phyloP scores from a whole-genome alignment of 2,888 invertebrate genomes.

The Oxyscelio sp. region DNA sequence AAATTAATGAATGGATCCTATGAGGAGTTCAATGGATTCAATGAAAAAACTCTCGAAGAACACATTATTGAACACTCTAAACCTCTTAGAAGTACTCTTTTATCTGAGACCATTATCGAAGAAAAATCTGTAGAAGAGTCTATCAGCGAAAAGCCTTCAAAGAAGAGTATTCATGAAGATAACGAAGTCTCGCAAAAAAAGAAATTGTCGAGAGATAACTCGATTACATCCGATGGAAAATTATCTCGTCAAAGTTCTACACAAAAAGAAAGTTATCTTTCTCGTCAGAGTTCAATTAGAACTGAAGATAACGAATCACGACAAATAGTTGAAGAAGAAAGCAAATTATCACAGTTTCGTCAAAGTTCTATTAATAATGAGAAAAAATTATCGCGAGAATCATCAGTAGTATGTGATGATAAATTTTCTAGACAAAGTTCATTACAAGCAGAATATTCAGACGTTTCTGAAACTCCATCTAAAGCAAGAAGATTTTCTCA shows the following conservation, averaged over 20 bases:
- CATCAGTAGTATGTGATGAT: conserved; percentile 40
- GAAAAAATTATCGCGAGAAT: conserved; percentile 30
- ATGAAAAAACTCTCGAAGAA: conserved; percentile 76
- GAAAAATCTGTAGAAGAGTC: conserved; percentile 90
- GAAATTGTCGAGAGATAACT: conserved; percentile 42
- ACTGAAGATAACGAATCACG: conserved; percentile 27
- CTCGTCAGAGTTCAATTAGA: conserved; percentile 63
- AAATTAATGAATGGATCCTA: conserved; percentile 78
- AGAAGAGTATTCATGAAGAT: conserved; percentile 14
- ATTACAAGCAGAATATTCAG: conserved; percentile 39
- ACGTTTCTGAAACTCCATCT: conserved; percentile 31
- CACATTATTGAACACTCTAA: conserved; percentile 77
- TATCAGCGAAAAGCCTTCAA: conserved; percentile 85
- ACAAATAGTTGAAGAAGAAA: conserved; percentile 55
- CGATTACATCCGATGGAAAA: conserved; percentile 25
- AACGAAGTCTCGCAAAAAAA: background rate
- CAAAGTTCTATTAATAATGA: conserved; percentile 53
- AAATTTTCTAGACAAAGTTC: conserved; percentile 69
- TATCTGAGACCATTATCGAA: conserved; percentile 86
- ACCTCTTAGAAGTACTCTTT: conserved; percentile 77
- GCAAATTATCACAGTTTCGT: conserved; percentile 54
- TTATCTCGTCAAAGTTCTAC: conserved; percentile 52
- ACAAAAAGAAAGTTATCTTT: conserved; percentile 25
- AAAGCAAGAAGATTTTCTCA: conserved; percentile 51
- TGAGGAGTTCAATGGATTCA: conserved; percentile 78